These are phyloP conservation scores for Trochalopteron elliotii DNA, from an alignment of 2,113 vertebrate species.

Conservation along the genomic window DNA sequence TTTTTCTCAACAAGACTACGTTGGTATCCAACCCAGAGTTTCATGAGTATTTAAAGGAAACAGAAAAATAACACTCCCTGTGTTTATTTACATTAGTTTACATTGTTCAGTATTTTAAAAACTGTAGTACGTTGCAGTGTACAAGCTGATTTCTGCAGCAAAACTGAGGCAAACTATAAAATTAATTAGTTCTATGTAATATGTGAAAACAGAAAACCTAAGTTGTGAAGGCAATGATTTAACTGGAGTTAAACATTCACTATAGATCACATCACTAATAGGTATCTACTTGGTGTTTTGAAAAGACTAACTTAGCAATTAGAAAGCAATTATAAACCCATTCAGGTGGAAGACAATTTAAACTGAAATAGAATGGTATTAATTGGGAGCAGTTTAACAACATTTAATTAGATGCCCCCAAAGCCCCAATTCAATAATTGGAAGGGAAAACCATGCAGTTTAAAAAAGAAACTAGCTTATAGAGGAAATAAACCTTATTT, in stretches of 20 bases:
- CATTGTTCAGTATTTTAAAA: neutral
- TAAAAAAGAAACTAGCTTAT: neutral
- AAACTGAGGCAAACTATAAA: neutral
- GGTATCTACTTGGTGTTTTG: neutral
- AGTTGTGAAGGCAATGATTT: neutral
- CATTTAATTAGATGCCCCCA: slow-evolving; percentile 9
- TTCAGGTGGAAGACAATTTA: slow-evolving; percentile 34
- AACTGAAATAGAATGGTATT: neutral
- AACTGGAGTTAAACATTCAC: neutral
- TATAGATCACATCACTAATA: neutral
- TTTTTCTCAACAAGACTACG: neutral
- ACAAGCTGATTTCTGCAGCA: neutral
- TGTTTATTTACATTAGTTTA: neutral
- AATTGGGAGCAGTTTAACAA: slow-evolving; percentile 3
- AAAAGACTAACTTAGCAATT: neutral
- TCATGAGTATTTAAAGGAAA: neutral
- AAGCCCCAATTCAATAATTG: neutral
- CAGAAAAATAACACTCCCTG: neutral
- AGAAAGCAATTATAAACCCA: slow-evolving; percentile 11
- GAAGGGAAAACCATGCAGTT: neutral
- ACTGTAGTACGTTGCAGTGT: neutral
- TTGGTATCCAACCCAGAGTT: neutral
- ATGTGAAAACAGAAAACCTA: neutral
- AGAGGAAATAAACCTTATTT: neutral
- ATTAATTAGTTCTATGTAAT: neutral